Evolutionary conservation across 2,888 invertebrate genomes (phyloP), one percentile per base, ranked within the genome.

Genomic region (Lycocerus yunnanus): DNA sequence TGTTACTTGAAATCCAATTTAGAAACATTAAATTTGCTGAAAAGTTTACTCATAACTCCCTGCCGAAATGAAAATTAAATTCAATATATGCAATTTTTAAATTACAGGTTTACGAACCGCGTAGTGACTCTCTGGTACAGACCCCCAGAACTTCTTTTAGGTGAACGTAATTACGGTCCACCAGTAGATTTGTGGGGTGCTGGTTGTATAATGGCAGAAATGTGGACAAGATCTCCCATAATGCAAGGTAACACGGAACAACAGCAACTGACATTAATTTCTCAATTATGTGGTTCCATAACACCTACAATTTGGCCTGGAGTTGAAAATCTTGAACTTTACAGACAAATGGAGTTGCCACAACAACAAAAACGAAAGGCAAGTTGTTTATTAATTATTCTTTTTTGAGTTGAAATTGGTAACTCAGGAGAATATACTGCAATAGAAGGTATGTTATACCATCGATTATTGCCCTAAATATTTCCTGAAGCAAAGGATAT

Each of bases 191-290:
- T 99, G 88, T 96, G 96, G 96, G 96, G 96, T 0, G 98, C 97
- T 0, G 99, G 99, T 0, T 99, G 99, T 85, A 99, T 99, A 77
- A 99, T 99, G 99, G 99, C 99, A 0, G 99, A 99, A 89, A 97
- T 99, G 97, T 99, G 99, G 99, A 99, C 98, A 0, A 89, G 94
- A 15, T 94, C 94, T 3, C 99, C 97, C 0, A 96, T 97, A 75
- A 96, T 97, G 96, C 96, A 96, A 87, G 99, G 99, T 15, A 96
- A 95, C 67, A 97, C 98, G 0, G 99, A 99, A 83, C 98, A 98
- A 83, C 96, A 97, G 84, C 99, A 99, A 84, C 87, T 99, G 10
- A 95, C 95, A 21, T 90, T 98, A 15, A 99, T 99, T 76, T 96
- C 96, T 0, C 97, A 98, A 85, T 89, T 99, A 8, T 99, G 99